Conservation (phyloP, 1,140 invertebrate genomes). For the Ephestia elutella region DNA sequence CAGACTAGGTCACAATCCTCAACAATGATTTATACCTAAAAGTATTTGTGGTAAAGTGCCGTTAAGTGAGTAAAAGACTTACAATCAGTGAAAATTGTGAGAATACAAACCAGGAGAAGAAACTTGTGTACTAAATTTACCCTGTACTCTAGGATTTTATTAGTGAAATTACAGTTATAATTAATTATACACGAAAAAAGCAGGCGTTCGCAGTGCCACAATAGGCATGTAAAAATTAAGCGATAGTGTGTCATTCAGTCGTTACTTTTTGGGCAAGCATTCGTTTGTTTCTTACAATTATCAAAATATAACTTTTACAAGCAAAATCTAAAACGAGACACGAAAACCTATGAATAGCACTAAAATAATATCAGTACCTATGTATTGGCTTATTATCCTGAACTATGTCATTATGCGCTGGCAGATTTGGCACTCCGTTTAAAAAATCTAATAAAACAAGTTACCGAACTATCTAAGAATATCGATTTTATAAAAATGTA, state of each 20-base stretch:
- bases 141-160: constrained; percentile 71
- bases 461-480: constrained; percentile 71
- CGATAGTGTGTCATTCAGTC: constrained; percentile 50
- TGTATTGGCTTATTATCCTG: constrained; percentile 32
- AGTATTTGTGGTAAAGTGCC: constrained; percentile 62
- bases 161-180: constrained; percentile 55
- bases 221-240: constrained; percentile 29
- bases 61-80: constrained; percentile 62
- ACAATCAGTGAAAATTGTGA: constrained; percentile 64
- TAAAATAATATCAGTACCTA: constrained; percentile 41
- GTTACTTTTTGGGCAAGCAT: constrained; percentile 58
- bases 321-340: constrained; percentile 43
- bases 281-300: constrained; percentile 38
- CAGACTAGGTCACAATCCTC: constrained; percentile 57
- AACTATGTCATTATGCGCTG: constrained; percentile 32
- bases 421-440: constrained; percentile 62
- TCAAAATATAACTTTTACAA: constrained; percentile 32
- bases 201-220: constrained; percentile 14
- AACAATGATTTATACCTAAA: constrained; percentile 64
- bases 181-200: constrained; percentile 36
- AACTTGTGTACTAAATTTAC: constrained; percentile 69
- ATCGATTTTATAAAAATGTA: constrained; percentile 67
- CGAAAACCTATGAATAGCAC: constrained; percentile 20
- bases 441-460: constrained; percentile 65
- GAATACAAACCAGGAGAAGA: constrained; percentile 65